phyloP scores from a whole-genome alignment of 2,113 vertebrate genomes.

The Aramus guarauna region DNA sequence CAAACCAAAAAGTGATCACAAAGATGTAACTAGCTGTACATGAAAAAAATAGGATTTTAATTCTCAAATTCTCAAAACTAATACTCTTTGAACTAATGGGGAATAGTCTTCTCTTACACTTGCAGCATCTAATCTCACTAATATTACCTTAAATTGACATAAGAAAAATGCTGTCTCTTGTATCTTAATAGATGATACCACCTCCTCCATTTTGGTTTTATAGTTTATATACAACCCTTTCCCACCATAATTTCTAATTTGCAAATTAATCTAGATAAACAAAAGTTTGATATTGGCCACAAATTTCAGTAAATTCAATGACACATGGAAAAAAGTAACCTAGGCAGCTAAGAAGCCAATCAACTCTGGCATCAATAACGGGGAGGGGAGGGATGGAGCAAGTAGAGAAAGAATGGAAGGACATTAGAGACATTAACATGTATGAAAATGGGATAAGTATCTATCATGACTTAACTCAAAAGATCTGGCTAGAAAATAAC shows the following conservation, averaged over 20 bases:
- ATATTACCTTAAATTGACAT: neutral
- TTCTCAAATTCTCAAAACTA: neutral
- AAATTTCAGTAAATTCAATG: neutral
- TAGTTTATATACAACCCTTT: neutral
- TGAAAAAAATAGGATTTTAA: neutral
- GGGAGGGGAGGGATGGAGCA: neutral
- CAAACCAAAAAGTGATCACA: neutral
- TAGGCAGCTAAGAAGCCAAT: neutral
- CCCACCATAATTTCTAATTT: neutral
- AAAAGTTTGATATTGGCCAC: neutral
- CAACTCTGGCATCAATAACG: neutral
- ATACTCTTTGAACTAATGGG: neutral
- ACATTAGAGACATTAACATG: neutral
- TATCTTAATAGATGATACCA: neutral
- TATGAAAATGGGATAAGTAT: neutral
- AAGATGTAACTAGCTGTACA: neutral
- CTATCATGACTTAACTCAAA: neutral
- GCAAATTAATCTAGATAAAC: neutral
- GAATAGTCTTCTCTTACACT: neutral
- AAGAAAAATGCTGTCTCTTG: neutral
- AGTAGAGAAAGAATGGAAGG: neutral
- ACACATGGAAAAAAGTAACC: neutral
- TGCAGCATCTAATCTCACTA: neutral
- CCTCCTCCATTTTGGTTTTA: accelerated
- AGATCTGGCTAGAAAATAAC: neutral